Evolutionary conservation across 2,797 vertebrate genomes (phyloP).

Genomic region (Manis pentadactyla): DNA sequence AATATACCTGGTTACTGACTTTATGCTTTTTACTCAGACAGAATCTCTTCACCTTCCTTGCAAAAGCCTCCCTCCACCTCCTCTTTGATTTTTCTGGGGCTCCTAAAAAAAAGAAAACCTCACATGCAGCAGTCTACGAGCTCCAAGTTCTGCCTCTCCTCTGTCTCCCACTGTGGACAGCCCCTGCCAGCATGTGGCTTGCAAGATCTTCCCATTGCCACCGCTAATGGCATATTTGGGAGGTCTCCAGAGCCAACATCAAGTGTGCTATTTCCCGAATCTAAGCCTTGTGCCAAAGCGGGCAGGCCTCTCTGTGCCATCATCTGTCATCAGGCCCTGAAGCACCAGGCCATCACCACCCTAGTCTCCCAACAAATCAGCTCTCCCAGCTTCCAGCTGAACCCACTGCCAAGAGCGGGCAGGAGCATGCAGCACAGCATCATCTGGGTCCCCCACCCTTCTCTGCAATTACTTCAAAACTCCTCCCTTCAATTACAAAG

Average conservation of each 20-base stretch:
- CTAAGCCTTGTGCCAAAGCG: too few relatives aligned
- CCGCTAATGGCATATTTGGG: neutral
- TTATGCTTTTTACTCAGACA: neutral
- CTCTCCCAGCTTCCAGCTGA: neutral
- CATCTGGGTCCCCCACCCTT: neutral
- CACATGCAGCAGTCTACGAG: neutral
- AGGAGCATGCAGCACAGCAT: neutral
- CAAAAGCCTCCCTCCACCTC: neutral
- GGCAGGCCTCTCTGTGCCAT: neutral
- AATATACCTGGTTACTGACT: neutral
- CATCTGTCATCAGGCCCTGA: neutral
- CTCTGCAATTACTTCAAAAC: neutral
- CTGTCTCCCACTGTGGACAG: neutral
- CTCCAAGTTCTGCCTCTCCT: neutral
- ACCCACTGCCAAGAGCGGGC: neutral
- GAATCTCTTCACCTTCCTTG: neutral
- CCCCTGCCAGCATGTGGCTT: neutral
- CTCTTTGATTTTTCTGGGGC: neutral
- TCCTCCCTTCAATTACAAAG: neutral
- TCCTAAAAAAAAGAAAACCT: neutral
- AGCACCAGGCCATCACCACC: too few relatives aligned
- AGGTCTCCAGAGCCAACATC: neutral
- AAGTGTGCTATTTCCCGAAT: neutral
- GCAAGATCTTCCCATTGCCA: neutral
- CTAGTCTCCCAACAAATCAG: neutral